These are phyloP conservation scores for Colistium nudipinnis DNA, from an alignment of 2,113 vertebrate species.

Conservation along the genomic window DNA sequence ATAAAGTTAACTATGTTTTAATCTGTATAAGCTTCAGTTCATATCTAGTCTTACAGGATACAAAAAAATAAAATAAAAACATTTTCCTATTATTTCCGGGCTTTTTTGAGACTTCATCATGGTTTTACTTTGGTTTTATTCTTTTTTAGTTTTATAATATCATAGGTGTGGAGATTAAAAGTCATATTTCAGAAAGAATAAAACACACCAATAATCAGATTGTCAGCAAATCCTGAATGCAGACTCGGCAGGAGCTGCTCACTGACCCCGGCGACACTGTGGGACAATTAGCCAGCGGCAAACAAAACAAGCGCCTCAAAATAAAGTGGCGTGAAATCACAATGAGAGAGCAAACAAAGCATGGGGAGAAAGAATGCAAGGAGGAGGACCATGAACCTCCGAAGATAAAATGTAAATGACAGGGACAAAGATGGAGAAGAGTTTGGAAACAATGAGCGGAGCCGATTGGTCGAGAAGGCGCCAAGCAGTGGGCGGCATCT, in stretches of 20 bases:
- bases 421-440: constrained; percentile 18
- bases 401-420: constrained; percentile 31
- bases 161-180: no score
- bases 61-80: no score
- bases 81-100: no score
- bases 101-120: no score
- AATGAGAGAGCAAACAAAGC: constrained; percentile 31
- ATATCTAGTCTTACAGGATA: no score
- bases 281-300: not conserved
- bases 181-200: no score
- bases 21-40: no score
- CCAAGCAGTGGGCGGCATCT: not conserved
- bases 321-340: constrained; percentile 7
- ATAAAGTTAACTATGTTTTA: no score
- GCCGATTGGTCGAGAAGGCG: constrained; percentile 3
- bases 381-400: constrained; percentile 10
- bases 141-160: no score
- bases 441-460: constrained; percentile 44
- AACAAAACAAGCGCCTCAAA: not conserved
- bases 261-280: not conserved
- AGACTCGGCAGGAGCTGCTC: not conserved
- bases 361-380: not conserved
- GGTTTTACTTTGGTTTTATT: no score
- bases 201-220: no score
- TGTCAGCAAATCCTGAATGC: no score